A percentile compares a stretch with the other conserved stretches of the same genome.
Evolutionary conservation across 2,797 vertebrate species (phyloP).

Genomic region (Neomorphus geoffroyi): DNA sequence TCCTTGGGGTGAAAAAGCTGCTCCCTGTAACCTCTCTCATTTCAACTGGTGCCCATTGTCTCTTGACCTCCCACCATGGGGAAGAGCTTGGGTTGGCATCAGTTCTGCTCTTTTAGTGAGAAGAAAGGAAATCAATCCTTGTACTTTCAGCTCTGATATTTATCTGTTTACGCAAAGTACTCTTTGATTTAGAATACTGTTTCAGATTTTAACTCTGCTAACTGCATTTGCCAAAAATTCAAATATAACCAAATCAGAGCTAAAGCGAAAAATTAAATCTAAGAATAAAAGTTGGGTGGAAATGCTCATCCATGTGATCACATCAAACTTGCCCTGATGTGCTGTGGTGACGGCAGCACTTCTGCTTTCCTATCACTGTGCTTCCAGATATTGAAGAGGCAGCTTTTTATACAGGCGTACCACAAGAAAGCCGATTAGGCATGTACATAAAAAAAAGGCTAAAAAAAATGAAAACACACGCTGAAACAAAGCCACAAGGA

Average conservation of each 20-base stretch:
- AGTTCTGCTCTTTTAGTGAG: not conserved
- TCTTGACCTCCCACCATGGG: not conserved
- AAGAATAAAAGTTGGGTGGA: conserved; percentile 37
- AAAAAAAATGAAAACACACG: not conserved
- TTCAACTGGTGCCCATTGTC: not conserved
- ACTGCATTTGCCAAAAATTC: conserved; percentile 30
- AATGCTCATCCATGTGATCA: not conserved
- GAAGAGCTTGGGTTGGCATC: not conserved
- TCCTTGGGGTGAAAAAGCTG: not conserved
- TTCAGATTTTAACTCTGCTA: conserved; percentile 36
- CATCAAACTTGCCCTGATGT: not conserved
- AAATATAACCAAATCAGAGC: conserved; percentile 20
- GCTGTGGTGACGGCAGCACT: not conserved
- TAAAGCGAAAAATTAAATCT: conserved; percentile 22
- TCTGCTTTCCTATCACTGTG: not conserved
- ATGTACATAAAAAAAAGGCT: not conserved
- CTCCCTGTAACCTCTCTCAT: not conserved
- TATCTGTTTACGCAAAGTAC: not conserved
- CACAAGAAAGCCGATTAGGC: not conserved
- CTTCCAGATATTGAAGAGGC: not conserved
- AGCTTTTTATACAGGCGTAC: not conserved
- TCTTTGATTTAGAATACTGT: not conserved
- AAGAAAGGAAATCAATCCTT: not conserved
- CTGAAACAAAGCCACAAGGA: not conserved
- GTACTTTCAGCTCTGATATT: not conserved